A percentile compares a stretch with the other conserved stretches of the same genome.
These are phyloP conservation scores for Trachymyrmex cornetzi DNA, from an alignment of 1,140 invertebrate genomes.

Conservation along the genomic window DNA sequence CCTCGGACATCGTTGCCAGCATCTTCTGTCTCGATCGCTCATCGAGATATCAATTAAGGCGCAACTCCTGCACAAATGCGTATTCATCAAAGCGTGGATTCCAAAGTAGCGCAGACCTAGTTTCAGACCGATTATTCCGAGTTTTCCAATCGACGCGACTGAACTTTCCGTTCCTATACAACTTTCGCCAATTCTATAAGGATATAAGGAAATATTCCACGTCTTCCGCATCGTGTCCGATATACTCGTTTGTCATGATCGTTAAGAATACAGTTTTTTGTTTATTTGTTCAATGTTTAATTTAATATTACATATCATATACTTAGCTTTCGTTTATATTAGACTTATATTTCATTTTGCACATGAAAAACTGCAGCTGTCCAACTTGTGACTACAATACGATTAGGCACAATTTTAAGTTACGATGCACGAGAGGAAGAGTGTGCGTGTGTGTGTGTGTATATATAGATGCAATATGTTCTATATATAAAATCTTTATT, in stretches of 20 bases:
- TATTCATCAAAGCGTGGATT: constrained; percentile 31
- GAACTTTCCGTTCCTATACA: neutral
- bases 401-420: neutral
- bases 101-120: constrained; percentile 1
- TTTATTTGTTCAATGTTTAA: neutral
- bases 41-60: constrained; percentile 42
- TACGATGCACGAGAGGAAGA: neutral
- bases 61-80: constrained; percentile 18
- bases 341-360: neutral
- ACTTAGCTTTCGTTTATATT: neutral
- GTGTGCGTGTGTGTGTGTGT: neutral
- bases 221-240: neutral
- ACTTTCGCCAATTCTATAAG: neutral
- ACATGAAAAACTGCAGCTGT: neutral
- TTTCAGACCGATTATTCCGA: constrained; percentile 7
- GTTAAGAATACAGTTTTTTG: neutral
- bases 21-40: constrained; percentile 24
- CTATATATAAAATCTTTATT: neutral
- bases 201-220: neutral
- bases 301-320: neutral
- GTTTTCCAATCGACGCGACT: constrained; percentile 9
- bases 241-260: neutral
- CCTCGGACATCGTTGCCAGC: constrained; percentile 20
- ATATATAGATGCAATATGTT: neutral
- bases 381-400: neutral